Conservation (phyloP, 2,113 vertebrate genomes). For the Vidua chalybeata region DNA sequence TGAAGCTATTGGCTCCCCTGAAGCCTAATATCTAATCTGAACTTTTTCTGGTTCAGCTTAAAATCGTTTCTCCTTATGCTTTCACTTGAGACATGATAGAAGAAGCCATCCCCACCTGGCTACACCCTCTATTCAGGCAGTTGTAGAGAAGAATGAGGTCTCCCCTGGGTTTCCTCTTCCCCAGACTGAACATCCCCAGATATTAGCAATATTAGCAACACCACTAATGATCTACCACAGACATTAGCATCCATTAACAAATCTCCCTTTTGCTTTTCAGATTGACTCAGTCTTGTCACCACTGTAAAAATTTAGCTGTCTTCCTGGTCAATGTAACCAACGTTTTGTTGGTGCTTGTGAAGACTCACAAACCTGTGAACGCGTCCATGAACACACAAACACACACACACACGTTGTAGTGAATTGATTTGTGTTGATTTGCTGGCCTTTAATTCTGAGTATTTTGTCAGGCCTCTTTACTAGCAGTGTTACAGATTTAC, state of each 20-base stretch:
- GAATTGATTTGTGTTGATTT: background rate
- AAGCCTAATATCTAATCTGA: background rate
- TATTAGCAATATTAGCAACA: background rate
- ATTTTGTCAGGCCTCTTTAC: background rate
- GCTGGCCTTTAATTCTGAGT: background rate
- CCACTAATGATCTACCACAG: background rate
- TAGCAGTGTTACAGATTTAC: background rate
- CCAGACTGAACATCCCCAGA: background rate
- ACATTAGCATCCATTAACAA: background rate
- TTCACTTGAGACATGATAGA: background rate
- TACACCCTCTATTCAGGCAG: background rate
- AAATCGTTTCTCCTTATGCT: background rate
- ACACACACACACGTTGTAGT: accelerated
- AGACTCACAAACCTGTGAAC: background rate
- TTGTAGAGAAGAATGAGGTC: background rate
- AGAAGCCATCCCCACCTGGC: background rate
- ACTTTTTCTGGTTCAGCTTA: background rate
- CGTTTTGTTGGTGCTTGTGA: background rate
- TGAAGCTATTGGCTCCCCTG: background rate
- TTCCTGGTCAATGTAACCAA: background rate
- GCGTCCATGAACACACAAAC: accelerated
- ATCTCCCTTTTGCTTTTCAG: background rate
- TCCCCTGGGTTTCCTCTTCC: background rate
- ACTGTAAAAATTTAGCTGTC: background rate
- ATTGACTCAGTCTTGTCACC: background rate